Percentiles rank a stretch among this genome's conserved stretches.
Evolutionary conservation across 2,888 invertebrate genomes (phyloP).

Genomic region (Parthenolecanium corni): DNA sequence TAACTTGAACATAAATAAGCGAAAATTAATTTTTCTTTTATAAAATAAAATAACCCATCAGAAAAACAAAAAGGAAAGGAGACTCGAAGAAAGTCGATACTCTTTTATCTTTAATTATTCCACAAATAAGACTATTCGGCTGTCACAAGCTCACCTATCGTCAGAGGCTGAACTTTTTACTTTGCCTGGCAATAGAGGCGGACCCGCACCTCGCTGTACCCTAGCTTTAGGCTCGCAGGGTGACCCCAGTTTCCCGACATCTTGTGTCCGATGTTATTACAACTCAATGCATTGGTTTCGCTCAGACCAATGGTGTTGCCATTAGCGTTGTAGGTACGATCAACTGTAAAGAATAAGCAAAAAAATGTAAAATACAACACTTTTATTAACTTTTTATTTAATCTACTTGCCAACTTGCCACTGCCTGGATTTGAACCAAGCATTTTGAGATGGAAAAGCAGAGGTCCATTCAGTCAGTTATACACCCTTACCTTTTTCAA

Average conservation of each 20-base stretch:
- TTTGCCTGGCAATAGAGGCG: slow-evolving; percentile 63
- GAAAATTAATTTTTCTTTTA: no score
- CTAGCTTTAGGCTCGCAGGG: slow-evolving; percentile 76
- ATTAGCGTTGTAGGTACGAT: slow-evolving; percentile 64
- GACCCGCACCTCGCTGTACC: slow-evolving; percentile 62
- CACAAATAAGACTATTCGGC: neutral
- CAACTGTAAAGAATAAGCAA: slow-evolving; percentile 47
- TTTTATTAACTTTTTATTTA: no score
- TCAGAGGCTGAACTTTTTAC: slow-evolving; percentile 48
- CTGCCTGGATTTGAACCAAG: no score
- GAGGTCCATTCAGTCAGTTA: no score
- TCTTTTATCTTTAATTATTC: neutral
- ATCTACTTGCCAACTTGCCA: no score
- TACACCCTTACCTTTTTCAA: no score
- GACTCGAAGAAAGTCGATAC: neutral
- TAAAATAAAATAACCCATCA: no score
- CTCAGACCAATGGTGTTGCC: slow-evolving; percentile 39
- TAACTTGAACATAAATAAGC: no score
- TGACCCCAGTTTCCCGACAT: slow-evolving; percentile 84
- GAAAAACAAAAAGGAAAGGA: no score
- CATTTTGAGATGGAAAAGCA: no score
- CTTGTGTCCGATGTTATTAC: slow-evolving; percentile 22
- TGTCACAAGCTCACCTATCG: slow-evolving; percentile 39
- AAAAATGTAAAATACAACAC: neutral
- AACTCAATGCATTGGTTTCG: neutral